phyloP scores from a whole-genome alignment of 1,140 invertebrate species.

The Meloidogyne exigua region DNA sequence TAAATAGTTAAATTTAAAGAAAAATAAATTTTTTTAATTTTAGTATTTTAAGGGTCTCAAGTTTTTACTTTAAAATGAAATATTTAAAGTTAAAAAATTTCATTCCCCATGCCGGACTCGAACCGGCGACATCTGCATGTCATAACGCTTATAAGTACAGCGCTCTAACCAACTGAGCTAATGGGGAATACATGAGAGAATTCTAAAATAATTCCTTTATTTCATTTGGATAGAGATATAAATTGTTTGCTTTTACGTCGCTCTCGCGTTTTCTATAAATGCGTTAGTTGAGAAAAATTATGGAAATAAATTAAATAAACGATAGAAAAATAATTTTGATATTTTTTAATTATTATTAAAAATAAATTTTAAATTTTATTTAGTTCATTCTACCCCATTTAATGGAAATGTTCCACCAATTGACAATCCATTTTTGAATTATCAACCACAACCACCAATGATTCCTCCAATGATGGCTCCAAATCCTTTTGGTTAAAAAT shows the following conservation, averaged over 20 bases:
- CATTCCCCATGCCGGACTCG: slow-evolving; percentile 31
- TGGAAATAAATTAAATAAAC: too few species aligned
- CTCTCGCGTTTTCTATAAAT: neutral
- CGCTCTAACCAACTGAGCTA: slow-evolving; percentile 37
- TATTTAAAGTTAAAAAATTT: neutral
- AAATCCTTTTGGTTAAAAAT: neutral
- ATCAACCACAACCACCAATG: neutral
- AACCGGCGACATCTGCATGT: slow-evolving; percentile 32
- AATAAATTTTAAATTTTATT: slow-evolving; percentile 6
- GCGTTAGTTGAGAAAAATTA: neutral
- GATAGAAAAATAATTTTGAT: too few species aligned
- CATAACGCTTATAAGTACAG: slow-evolving; percentile 31
- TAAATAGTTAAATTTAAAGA: neutral
- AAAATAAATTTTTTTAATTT: neutral
- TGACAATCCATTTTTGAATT: neutral
- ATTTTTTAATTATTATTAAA: neutral
- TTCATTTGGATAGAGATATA: neutral
- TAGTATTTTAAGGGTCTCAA: too few species aligned
- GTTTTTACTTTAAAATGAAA: slow-evolving; percentile 4
- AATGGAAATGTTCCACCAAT: neutral
- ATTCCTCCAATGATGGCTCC: neutral
- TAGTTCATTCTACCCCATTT: neutral
- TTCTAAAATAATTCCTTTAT: slow-evolving; percentile 2
- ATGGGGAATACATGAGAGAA: slow-evolving; percentile 21
- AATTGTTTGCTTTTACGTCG: neutral